Percentiles rank a stretch among this genome's conserved stretches.
These are phyloP conservation scores for Oryzias javanicus DNA, from an alignment of 2,113 vertebrate genomes.

Conservation along the genomic window DNA sequence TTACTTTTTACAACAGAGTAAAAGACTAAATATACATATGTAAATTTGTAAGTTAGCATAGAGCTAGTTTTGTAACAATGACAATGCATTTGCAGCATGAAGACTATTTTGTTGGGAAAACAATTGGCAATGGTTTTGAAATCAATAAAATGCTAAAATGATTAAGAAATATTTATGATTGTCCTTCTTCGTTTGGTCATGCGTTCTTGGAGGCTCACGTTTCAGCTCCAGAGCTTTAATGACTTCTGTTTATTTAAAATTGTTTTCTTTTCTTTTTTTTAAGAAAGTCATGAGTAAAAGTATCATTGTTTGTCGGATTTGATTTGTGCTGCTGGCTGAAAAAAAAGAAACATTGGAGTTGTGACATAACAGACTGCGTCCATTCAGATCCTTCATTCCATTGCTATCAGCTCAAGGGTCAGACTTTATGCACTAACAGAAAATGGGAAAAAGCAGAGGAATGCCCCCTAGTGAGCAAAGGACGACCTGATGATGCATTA, in stretches of 20 bases:
- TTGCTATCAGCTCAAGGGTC: slow-evolving; percentile 63
- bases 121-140: slow-evolving; percentile 40
- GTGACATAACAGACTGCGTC: slow-evolving; percentile 31
- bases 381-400: slow-evolving; percentile 39
- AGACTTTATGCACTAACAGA: slow-evolving; percentile 61
- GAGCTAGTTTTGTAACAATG: slow-evolving; percentile 47
- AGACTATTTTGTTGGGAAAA: slow-evolving; percentile 46
- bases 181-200: neutral
- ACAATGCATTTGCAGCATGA: slow-evolving; percentile 43
- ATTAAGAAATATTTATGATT: neutral
- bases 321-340: slow-evolving; percentile 10
- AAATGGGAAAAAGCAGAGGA: slow-evolving; percentile 64
- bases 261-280: neutral
- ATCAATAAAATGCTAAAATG: slow-evolving; percentile 34
- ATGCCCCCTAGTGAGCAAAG: slow-evolving; percentile 61
- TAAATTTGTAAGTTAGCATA: slow-evolving; percentile 63
- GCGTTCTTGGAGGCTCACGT: neutral
- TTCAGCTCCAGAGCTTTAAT: neutral
- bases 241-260: neutral
- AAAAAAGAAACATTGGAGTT: slow-evolving; percentile 13
- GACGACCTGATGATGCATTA: slow-evolving; percentile 38
- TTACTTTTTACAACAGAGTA: slow-evolving; percentile 68
- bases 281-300: neutral
- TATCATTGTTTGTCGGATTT: neutral
- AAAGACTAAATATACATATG: slow-evolving; percentile 49